Evolutionary conservation across 2,797 vertebrate genomes (phyloP).

Genomic region (Phyllotis vaccarum): DNA sequence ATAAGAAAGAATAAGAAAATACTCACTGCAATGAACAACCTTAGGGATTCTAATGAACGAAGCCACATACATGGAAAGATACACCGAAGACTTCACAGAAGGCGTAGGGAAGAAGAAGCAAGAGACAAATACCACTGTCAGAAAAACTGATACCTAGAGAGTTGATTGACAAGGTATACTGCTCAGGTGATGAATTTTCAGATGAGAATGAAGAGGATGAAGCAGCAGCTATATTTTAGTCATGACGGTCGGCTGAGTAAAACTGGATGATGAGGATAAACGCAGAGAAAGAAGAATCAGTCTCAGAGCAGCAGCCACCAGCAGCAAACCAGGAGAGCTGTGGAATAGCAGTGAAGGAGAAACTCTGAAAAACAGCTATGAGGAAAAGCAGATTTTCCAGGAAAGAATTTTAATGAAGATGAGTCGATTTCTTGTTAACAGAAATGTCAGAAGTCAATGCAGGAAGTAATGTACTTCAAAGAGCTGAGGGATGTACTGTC

Average conservation of each 20-base stretch:
- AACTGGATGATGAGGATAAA: not conserved
- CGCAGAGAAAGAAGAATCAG: not conserved
- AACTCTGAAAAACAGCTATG: not conserved
- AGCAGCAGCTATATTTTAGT: not conserved
- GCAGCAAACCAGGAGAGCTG: not conserved
- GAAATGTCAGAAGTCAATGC: not conserved
- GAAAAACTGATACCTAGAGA: not conserved
- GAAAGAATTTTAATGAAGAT: conserved; percentile 14
- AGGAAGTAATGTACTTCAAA: not conserved
- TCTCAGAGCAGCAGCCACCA: not conserved
- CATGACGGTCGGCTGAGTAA: not conserved
- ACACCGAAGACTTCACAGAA: not conserved
- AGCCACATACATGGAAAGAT: not conserved
- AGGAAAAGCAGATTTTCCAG: conserved; percentile 26
- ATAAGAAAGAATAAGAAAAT: not conserved
- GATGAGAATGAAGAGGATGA: not conserved
- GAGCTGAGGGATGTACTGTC: not conserved
- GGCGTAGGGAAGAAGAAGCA: not conserved
- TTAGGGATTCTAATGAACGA: not conserved
- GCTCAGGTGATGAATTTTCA: not conserved
- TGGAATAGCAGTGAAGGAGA: not conserved
- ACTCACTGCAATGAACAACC: not conserved
- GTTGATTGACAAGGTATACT: not conserved
- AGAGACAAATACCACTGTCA: not conserved
- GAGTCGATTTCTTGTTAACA: not conserved